Evolutionary conservation across 2,797 vertebrate species (phyloP).

Genomic region (Spea hammondii): DNA sequence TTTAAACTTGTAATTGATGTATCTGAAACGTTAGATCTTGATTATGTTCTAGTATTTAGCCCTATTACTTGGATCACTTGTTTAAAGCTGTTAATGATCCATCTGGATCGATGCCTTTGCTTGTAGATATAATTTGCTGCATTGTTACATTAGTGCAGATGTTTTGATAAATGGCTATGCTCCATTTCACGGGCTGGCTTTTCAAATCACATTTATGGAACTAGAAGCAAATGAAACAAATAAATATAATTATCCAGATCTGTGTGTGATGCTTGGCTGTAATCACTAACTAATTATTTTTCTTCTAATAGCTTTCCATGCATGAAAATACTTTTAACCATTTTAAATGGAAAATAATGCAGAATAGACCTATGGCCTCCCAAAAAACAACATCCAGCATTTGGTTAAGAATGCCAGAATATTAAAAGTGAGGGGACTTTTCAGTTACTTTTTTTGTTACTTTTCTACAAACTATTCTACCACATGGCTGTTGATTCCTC

Average conservation of each 20-base stretch:
- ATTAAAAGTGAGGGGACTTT: too few species aligned
- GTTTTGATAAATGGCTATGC: conserved; percentile 67
- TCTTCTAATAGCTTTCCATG: conserved; percentile 26
- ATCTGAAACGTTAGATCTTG: conserved; percentile 65
- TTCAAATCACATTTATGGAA: conserved; percentile 67
- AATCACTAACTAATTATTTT: conserved; percentile 42
- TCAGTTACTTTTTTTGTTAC: too few species aligned
- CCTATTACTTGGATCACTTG: conserved; percentile 70
- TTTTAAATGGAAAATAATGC: not conserved
- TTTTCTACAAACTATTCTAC: too few species aligned
- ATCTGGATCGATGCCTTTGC: conserved; percentile 72
- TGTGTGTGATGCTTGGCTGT: conserved; percentile 50
- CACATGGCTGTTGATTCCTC: too few species aligned
- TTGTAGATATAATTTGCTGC: conserved; percentile 72
- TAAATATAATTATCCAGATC: conserved; percentile 68
- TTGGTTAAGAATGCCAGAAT: too few species aligned
- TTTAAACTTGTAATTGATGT: conserved; percentile 56
- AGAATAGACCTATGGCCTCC: too few species aligned
- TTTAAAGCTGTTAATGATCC: conserved; percentile 74
- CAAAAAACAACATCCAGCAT: too few species aligned
- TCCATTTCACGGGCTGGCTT: conserved; percentile 70
- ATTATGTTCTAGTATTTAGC: conserved; percentile 65
- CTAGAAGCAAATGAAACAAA: conserved; percentile 71
- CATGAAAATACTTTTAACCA: conserved; percentile 15
- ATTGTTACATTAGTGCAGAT: conserved; percentile 70